A percentile compares a stretch with the other conserved stretches of the same genome.
These are phyloP conservation scores for Callorhinus ursinus DNA, from an alignment of 2,113 vertebrate species.

Conservation along the genomic window DNA sequence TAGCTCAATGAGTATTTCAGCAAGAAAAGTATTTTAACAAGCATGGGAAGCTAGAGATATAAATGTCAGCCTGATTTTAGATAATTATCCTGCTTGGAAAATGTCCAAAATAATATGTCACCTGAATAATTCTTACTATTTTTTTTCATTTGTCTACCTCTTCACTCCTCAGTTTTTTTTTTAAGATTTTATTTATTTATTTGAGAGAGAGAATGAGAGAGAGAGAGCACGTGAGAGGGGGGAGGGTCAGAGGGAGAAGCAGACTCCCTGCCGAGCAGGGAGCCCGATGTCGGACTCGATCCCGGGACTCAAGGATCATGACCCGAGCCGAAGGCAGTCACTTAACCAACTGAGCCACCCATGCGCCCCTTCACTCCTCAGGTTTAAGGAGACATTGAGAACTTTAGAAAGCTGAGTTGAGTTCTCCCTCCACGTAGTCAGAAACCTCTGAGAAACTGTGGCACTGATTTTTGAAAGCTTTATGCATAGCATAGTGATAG, in stretches of 20 bases:
- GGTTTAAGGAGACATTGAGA: conserved; percentile 10
- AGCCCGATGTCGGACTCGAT: no score
- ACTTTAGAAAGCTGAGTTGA: background rate
- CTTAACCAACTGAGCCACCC: no score
- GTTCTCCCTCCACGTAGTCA: background rate
- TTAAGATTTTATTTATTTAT: no score
- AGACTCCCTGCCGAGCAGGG: no score
- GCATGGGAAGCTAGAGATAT: conserved; percentile 41
- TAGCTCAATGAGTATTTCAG: conserved; percentile 65
- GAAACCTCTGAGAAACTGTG: background rate
- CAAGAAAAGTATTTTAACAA: conserved; percentile 69
- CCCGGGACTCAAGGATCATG: no score
- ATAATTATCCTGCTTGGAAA: conserved; percentile 59
- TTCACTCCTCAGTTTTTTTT: background rate
- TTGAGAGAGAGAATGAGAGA: no score
- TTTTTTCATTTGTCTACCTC: background rate
- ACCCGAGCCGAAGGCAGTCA: no score
- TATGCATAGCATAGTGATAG: background rate
- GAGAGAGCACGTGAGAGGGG: no score
- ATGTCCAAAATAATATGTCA: conserved; percentile 57
- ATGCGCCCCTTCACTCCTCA: background rate
- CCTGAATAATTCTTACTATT: conserved; percentile 55
- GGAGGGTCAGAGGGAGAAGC: no score
- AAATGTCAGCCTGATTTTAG: conserved; percentile 69
- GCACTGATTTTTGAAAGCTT: background rate